Evolutionary conservation across 2,888 invertebrate species (phyloP), one percentile per base, ranked within the genome.

Genomic region (Parasteatoda lunata): DNA sequence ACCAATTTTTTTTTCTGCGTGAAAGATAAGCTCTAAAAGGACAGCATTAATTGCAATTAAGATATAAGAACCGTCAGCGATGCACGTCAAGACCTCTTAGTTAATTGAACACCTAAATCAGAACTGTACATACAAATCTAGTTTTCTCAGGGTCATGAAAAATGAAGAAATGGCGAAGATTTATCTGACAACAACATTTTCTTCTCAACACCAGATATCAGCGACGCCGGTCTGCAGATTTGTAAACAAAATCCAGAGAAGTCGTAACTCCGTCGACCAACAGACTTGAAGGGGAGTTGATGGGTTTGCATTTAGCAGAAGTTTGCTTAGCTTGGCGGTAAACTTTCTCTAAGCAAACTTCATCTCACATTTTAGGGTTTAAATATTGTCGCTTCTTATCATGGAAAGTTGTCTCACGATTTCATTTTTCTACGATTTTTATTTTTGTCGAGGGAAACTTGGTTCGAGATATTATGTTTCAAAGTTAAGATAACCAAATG

Each of bases 131-230:
- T n/a, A 59, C 8, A 59, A 7, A 59, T 6, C 4, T 59, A 9
- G n/a, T 13, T 9, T 59, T 59, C 59, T 59, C 59, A 59, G 59
- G 59, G 59, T 59, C 59, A 7, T 49, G 1, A 15, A n/a, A 52
- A 45, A 45, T 52, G 52, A 49, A 69, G 47, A 7, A 51, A 49
- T 5, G 54, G 9, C 13, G 45, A 80, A 51, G 80, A 80, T 80
- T 73, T 80, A 80, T 73, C 51, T 47, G 49, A 73, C 65, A 66
- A 52, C n/a, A 73, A 73, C 8, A 72, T 7, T 30, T 6, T 11
- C 47, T 49, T 82, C 70, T 82, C 82, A 82, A 76, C 82, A 54
- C 64, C n/a, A 59, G 82, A 82, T 82, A 82, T 15, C 64, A 51
- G 70, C 9, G 82, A 59, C 82, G 69, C 76, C 70, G 70, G 30